Evolutionary conservation across 2,888 invertebrate species (phyloP).

Genomic region (Subacronicta megacephala): DNA sequence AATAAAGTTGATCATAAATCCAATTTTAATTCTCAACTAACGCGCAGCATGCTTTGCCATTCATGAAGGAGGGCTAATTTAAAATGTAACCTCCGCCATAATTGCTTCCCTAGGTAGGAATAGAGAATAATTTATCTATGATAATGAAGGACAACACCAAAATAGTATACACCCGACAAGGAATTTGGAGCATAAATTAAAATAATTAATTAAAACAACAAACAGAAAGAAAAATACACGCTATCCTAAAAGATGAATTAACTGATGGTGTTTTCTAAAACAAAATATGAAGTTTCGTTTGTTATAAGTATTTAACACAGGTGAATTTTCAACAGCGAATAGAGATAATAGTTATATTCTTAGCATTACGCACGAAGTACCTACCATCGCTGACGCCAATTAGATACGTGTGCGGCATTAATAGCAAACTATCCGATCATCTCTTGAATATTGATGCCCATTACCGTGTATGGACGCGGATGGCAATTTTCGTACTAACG

Average conservation of each 20-base stretch:
- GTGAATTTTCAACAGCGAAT: conserved; percentile 26
- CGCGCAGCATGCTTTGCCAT: background rate
- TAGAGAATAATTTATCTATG: no score
- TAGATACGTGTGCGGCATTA: conserved; percentile 69
- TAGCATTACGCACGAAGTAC: conserved; percentile 40
- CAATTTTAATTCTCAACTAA: background rate
- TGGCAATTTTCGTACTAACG: conserved; percentile 44
- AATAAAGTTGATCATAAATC: background rate
- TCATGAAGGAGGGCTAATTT: background rate
- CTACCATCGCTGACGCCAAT: conserved; percentile 60
- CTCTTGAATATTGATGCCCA: conserved; percentile 65
- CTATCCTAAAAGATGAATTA: no score
- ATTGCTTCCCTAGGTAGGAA: background rate
- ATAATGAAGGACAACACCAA: background rate
- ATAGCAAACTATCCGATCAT: conserved; percentile 52
- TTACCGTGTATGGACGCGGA: conserved; percentile 47
- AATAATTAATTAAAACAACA: no score
- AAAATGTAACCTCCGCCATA: background rate
- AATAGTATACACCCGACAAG: background rate
- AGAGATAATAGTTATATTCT: conserved; percentile 19
- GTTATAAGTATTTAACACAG: no score
- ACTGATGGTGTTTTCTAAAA: no score
- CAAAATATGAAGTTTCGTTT: no score
- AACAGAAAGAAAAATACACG: no score
- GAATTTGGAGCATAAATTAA: background rate